Percentiles rank a stretch among this genome's conserved stretches.
phyloP scores from a whole-genome alignment of 2,888 invertebrate genomes.

The Cataglyphis cursor region DNA sequence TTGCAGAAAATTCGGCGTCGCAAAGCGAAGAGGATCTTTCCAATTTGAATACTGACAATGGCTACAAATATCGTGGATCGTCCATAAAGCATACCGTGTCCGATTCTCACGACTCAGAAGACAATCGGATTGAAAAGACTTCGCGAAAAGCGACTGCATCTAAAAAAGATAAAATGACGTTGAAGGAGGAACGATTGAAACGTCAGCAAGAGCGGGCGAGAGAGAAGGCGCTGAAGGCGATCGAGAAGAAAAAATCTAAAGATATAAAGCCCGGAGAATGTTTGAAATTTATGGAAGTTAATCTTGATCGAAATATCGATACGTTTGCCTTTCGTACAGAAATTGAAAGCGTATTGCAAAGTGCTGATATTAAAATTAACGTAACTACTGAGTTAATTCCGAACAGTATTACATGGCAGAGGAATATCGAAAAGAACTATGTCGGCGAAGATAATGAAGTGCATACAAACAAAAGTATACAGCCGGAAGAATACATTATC shows the following conservation, averaged over 20 bases:
- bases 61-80: neutral
- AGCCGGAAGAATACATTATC: constrained; percentile 82
- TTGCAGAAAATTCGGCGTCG: neutral
- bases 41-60: neutral
- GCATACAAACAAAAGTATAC: constrained; percentile 57
- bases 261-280: constrained; percentile 79
- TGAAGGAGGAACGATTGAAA: constrained; percentile 58
- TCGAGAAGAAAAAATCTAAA: constrained; percentile 73
- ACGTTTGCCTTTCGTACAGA: constrained; percentile 69
- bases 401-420: constrained; percentile 86
- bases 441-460: constrained; percentile 77
- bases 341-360: constrained; percentile 79
- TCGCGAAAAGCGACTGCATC: constrained; percentile 35
- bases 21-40: neutral
- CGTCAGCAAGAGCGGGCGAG: constrained; percentile 63
- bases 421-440: constrained; percentile 79
- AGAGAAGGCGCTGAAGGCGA: constrained; percentile 75
- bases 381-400: constrained; percentile 82
- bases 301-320: constrained; percentile 76
- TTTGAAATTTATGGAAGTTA: constrained; percentile 80
- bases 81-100: neutral
- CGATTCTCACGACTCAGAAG: constrained; percentile 21
- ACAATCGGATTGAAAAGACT: neutral
- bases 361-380: constrained; percentile 80
- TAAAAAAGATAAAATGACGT: constrained; percentile 51